These are phyloP conservation scores for Villa cingulata DNA, from an alignment of 2,888 invertebrate species.

Conservation along the genomic window DNA sequence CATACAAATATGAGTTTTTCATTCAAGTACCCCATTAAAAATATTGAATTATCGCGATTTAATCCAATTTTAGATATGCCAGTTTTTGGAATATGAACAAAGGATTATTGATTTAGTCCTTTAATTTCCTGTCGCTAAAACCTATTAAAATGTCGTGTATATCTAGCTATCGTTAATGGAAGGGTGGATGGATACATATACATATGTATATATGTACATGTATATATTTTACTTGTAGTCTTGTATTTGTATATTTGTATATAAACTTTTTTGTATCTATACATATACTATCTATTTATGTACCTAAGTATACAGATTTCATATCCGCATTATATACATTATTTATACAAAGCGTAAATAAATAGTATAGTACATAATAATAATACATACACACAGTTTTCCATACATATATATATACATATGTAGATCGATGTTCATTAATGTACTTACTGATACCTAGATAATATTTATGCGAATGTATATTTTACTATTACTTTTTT, in stretches of 20 bases:
- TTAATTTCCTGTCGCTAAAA: slow-evolving; percentile 22
- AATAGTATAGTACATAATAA: too few relatives aligned
- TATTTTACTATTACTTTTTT: too few relatives aligned
- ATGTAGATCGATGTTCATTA: too few relatives aligned
- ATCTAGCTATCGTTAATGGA: slow-evolving; percentile 8
- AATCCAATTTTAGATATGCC: slow-evolving; percentile 21
- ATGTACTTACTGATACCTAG: too few relatives aligned
- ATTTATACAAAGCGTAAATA: too few relatives aligned
- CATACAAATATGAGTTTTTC: neutral
- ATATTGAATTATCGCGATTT: slow-evolving; percentile 21
- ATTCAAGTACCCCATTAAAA: slow-evolving; percentile 16
- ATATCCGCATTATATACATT: too few relatives aligned
- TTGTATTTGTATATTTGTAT: neutral
- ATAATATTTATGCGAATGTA: too few relatives aligned
- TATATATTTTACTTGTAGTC: too few relatives aligned
- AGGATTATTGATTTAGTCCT: slow-evolving; percentile 21
- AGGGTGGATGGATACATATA: neutral
- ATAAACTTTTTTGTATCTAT: neutral
- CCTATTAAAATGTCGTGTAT: slow-evolving; percentile 20
- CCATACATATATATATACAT: too few relatives aligned
- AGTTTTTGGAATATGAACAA: slow-evolving; percentile 15
- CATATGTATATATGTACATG: neutral
- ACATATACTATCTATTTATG: neutral
- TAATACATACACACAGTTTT: too few relatives aligned
- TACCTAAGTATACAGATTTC: neutral